Base-by-base conservation (phyloP, 1,140 invertebrate species). In the Ceratina australensis region DNA sequence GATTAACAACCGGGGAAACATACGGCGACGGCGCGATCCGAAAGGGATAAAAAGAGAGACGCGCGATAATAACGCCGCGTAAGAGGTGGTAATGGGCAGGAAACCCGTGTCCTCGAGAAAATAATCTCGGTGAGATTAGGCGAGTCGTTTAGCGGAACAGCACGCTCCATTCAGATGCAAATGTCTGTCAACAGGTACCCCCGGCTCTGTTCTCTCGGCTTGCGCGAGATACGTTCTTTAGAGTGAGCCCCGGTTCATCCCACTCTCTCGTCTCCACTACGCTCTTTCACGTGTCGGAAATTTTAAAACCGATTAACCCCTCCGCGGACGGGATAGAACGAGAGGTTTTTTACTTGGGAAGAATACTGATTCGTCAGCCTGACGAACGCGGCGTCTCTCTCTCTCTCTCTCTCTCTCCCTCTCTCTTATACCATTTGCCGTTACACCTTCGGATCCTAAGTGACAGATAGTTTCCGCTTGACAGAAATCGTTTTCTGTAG, bases 161-260 rank as follows among this genome's bases (percentile, higher is more conserved):
- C 79, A 77, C 66, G 69, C 61, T 60, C 83, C 72, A 88, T 89
- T 89, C 88, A 85, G 78, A 87, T 89, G 88, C 87, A 87, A 89
- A 89, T 88, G 57, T 82, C 83, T 86, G 87, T 89, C 88, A 88
- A 89, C 87, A 86, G 83, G 86, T 86, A 86, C 67, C 79, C 67
- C 20, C 7, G 28, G 47, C 73, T 83, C 72, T 54, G 77, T 59
- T 67, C 67, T 83, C 2, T 33, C 72, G 57, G 47, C 75, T 83
- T 80, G 72, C 64, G 57, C 61, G 71, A 63, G 54, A 83, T 61
- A 57, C 47, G 47, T 56, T 76, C 67, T 84, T 83, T 80, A 57
- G 56, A 83, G 68, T 61, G 69, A 67, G 60, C 71, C 28, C 57
- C 24, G 49, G 60, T 24, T 65, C 72, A 56, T 56, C 61, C 72